Base-by-base conservation (phyloP, 1,140 invertebrate species). In the Meteorus sp. region DNA sequence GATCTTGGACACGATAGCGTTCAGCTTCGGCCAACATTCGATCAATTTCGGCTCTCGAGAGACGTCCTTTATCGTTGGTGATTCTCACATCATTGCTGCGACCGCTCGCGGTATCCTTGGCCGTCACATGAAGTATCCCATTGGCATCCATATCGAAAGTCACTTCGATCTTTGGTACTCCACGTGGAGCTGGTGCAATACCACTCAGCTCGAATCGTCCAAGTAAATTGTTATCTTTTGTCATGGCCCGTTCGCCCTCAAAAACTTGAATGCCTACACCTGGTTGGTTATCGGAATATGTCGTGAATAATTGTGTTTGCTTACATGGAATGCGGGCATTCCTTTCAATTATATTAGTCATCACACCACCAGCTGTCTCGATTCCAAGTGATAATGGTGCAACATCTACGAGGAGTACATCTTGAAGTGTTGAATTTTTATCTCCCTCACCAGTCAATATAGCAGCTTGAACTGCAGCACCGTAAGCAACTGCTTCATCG, bases 361-460 rank as follows among this genome's bases (percentile, higher is more conserved):
- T 85, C 1, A 85, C 77, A 5, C 82, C 83, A 6, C 82, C 83
- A 13, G 81, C 81, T 0, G 83, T 84, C 70, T 84, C 82, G 55
- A 85, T 84, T 20, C 84, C 84, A 2, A 85, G 67, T 0, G 83
- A 84, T 1, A 90, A 67, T 1, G 88, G 89, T 1, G 86, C 83
- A 0, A 91, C 86, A 69, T 91, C 89, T 1, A 90, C 86, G 3
- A 91, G 73, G 1, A 91, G 69, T 1, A 90, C 84, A 70, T 95
- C 81, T 63, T 79, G 81, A 52, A 88, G 84, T 56, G 81, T 75
- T 2, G 79, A 79, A 68, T 82, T 83, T 17, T 73, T 79, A 56
- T 84, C 81, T 3, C 85, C 85, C 17, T 71, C 70, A 0, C 71
- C 73, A 37, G 80, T 84, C 0, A 87, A 66, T 52, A 87, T 86